Base-by-base conservation (phyloP, 2,888 invertebrate genomes). In the Sialis lutaria region DNA sequence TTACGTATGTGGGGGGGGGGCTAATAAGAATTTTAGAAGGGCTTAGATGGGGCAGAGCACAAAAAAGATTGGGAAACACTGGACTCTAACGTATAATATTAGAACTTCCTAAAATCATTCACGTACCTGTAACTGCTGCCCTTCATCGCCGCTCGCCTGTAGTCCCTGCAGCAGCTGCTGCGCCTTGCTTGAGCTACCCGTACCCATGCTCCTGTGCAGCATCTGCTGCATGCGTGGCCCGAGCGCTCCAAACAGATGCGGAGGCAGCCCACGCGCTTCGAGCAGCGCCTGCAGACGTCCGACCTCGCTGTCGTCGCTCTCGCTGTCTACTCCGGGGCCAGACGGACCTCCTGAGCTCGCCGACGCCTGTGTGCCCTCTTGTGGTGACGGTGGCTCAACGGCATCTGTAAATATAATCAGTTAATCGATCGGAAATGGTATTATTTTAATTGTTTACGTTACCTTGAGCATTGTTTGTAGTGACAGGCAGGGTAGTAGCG, bases 211-310 rank as follows among this genome's bases (percentile, higher is more conserved):
- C 55, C 95, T 75, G 62, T 96, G 93, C 51, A 96, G 69, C 49
- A 96, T 72, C 61, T 95, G 93, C 62, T 96, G 95, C 92, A 97
- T 91, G 46, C 96, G 76, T 43, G 96, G 92, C 1, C 91, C 96
- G 47, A 97, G 73, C 1, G 95, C 92, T 34, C 95, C 93, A 57
- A 97, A 90, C 51, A 97, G 73, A 63, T 96, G 95, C 9, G 95
- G 93, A n/a, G 96, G 95, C 54, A 96, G 67, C 31, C 96, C 96
- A 54, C 95, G 75, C 9, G 95, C 90, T 68, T 96, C 96, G 46
- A 96, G 72, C 56, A 96, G 68, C 30, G 95, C 95, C 65, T 96
- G 95, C 49, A 96, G 73, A 44, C 95, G 79, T 37, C 95, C 93
- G 62, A 96, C 93, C 68, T 96, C 95, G 56, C 87, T 88, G 63